phyloP scores from a whole-genome alignment of 2,797 vertebrate genomes.

The Streptopelia turtur region DNA sequence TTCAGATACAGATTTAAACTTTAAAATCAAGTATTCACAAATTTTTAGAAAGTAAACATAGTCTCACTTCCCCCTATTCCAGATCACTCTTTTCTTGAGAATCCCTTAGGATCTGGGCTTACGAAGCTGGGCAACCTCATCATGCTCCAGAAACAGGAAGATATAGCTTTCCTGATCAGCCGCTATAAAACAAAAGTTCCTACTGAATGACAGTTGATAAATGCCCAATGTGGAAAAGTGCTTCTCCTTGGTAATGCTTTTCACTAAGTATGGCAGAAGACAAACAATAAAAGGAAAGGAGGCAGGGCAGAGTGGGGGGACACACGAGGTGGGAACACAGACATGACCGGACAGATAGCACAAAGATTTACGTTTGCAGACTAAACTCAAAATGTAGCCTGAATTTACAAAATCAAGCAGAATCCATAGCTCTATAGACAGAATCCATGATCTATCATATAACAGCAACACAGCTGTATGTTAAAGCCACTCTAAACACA shows the following conservation, averaged over 20 bases:
- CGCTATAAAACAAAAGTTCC: not conserved
- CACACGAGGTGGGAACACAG: not conserved
- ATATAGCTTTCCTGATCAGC: not conserved
- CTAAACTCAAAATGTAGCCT: not conserved
- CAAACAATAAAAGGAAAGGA: not conserved
- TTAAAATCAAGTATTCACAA: not conserved
- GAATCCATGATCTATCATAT: not conserved
- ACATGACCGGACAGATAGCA: fast-evolving
- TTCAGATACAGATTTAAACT: not conserved
- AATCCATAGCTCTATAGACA: not conserved
- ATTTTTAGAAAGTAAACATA: not conserved
- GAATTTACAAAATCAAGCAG: not conserved
- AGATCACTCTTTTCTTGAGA: not conserved
- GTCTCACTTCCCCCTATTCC: not conserved
- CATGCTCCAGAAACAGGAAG: not conserved
- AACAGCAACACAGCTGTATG: not conserved
- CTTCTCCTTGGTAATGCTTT: not conserved
- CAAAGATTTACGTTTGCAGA: not conserved
- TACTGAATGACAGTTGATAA: not conserved
- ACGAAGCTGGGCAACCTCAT: not conserved
- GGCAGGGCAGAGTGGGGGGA: not conserved
- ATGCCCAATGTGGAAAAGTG: not conserved
- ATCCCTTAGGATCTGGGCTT: not conserved
- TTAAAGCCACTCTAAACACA: not conserved
- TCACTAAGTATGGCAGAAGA: not conserved